Percentiles rank a stretch among this genome's conserved stretches.
Conservation (phyloP, 2,113 vertebrate species). For the Sturnira hondurensis region DNA sequence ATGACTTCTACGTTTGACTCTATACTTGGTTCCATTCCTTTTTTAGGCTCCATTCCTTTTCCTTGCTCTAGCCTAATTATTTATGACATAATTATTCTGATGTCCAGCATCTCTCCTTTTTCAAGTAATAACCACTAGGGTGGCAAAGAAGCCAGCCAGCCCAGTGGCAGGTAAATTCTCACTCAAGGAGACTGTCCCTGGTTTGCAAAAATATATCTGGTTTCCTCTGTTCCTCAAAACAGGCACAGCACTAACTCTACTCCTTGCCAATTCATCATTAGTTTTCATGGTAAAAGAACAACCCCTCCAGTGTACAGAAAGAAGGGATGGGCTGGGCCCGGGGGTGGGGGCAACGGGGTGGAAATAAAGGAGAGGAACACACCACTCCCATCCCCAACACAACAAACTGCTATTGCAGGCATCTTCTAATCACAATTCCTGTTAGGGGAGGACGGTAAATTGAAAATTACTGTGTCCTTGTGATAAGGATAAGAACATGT, state of each 20-base stretch:
- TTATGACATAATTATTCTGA: constrained; percentile 11
- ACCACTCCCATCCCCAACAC: not conserved
- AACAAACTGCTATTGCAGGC: not conserved
- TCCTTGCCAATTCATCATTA: not conserved
- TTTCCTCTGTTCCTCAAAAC: not conserved
- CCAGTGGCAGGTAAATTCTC: not conserved
- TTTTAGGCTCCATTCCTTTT: not conserved
- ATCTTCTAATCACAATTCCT: not conserved
- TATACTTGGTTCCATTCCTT: not conserved
- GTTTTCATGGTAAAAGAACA: not conserved
- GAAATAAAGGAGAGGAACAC: not conserved
- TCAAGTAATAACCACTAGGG: not conserved
- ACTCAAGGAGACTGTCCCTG: not conserved
- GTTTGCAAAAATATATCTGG: not conserved
- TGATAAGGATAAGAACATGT: not conserved
- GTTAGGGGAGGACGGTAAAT: not conserved
- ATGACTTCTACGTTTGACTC: not conserved
- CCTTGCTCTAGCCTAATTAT: not conserved
- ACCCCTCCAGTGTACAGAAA: not conserved
- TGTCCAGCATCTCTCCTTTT: not conserved
- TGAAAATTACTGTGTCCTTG: not conserved
- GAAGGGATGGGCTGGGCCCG: not conserved
- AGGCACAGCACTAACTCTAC: not conserved
- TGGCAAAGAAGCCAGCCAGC: not conserved
- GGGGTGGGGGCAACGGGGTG: too few relatives aligned